Percentiles rank a stretch among this genome's conserved stretches.
Conservation (phyloP, 2,113 vertebrate genomes). For the Polyodon spathula region DNA sequence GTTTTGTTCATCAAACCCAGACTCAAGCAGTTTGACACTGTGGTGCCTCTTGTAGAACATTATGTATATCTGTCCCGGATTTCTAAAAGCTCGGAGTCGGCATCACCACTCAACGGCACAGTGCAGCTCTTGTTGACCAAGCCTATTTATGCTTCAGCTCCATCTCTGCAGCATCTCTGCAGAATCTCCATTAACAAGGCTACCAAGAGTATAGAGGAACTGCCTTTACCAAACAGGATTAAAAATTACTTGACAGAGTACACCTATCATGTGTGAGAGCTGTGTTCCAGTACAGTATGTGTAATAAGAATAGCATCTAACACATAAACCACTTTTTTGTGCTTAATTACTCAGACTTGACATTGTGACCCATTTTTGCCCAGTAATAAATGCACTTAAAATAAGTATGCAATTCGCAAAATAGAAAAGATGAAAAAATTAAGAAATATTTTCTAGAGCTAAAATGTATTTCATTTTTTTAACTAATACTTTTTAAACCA, state of each 20-base stretch:
- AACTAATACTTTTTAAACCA: too few species aligned
- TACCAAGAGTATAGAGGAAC: slow-evolving; percentile 65
- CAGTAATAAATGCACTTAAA: too few species aligned
- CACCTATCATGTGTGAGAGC: slow-evolving; percentile 67
- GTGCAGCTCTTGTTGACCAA: slow-evolving; percentile 88
- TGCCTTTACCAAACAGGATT: slow-evolving; percentile 80
- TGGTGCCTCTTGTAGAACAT: slow-evolving; percentile 89
- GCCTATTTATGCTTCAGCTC: slow-evolving; percentile 70
- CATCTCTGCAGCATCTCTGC: slow-evolving; percentile 79
- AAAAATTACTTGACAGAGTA: slow-evolving; percentile 91
- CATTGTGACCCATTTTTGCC: too few species aligned
- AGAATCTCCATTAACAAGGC: slow-evolving; percentile 80
- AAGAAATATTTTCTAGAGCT: too few species aligned
- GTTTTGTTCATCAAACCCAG: slow-evolving; percentile 82
- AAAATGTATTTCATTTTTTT: too few species aligned
- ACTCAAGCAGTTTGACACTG: slow-evolving; percentile 87
- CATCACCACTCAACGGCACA: slow-evolving; percentile 67
- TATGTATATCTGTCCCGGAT: slow-evolving; percentile 80
- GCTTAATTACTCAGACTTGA: too few species aligned
- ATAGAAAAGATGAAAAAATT: too few species aligned
- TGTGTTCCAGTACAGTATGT: too few species aligned
- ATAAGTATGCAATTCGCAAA: too few species aligned
- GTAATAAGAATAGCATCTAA: too few species aligned
- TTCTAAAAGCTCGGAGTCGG: slow-evolving; percentile 42
- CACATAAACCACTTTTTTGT: too few species aligned